Percentiles rank a stretch among this genome's conserved stretches.
These are phyloP conservation scores for Aplocera efformata DNA, from an alignment of 2,888 invertebrate genomes.

Conservation along the genomic window DNA sequence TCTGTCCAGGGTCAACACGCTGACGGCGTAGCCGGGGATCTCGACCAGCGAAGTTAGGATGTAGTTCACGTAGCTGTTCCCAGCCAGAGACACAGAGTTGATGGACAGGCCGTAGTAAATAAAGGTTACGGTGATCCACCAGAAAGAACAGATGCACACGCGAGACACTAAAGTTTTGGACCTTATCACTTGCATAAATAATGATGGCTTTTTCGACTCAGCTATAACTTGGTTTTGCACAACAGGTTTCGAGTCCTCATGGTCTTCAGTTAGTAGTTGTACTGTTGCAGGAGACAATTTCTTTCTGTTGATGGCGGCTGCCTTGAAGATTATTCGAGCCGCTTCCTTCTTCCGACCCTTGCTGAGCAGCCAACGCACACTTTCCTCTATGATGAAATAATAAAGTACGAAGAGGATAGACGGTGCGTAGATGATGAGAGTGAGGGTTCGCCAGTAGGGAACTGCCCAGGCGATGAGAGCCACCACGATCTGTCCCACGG, in stretches of 20 bases:
- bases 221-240: background rate
- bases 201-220: constrained; percentile 27
- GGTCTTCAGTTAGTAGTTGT: constrained; percentile 33
- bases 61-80: constrained; percentile 89
- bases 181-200: constrained; percentile 62
- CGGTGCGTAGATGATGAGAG: constrained; percentile 82
- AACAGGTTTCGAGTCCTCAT: constrained; percentile 14
- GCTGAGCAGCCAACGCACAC: constrained; percentile 85
- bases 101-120: constrained; percentile 90
- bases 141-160: constrained; percentile 84
- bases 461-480: constrained; percentile 83
- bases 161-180: constrained; percentile 77
- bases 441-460: constrained; percentile 83
- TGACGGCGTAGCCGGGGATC: constrained; percentile 83
- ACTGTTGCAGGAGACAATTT: constrained; percentile 57
- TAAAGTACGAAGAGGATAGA: constrained; percentile 82
- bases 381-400: constrained; percentile 83
- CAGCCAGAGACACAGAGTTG: constrained; percentile 87
- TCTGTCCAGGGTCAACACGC: constrained; percentile 78
- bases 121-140: constrained; percentile 89
- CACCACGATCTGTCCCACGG: constrained; percentile 82
- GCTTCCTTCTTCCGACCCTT: constrained; percentile 79
- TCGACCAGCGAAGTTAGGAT: constrained; percentile 83
- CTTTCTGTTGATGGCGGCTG: constrained; percentile 65
- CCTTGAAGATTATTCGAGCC: constrained; percentile 69